These are phyloP conservation scores for Malurus elegans DNA, from an alignment of 2,113 vertebrate genomes.

Conservation along the genomic window DNA sequence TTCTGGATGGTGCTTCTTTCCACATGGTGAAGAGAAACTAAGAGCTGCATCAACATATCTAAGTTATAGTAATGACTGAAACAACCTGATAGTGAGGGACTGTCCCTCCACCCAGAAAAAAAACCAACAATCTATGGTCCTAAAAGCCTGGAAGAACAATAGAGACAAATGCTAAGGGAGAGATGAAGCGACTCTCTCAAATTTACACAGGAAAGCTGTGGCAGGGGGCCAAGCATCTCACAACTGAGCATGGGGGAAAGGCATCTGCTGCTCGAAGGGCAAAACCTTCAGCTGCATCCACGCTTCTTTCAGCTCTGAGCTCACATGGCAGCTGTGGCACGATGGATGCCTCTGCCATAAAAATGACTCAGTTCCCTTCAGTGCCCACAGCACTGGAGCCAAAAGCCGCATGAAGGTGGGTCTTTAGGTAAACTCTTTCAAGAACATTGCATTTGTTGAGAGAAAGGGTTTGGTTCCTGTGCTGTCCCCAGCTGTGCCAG, in stretches of 20 bases:
- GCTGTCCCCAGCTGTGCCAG: rapidly evolving
- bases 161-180: neutral
- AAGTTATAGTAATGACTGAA: neutral
- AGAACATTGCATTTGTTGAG: neutral
- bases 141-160: neutral
- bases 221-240: neutral
- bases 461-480: neutral
- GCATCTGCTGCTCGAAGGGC: neutral
- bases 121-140: neutral
- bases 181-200: neutral
- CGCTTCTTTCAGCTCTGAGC: neutral
- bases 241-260: neutral
- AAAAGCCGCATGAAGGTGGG: neutral
- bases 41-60: neutral
- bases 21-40: neutral
- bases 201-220: neutral
- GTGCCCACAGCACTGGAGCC: neutral
- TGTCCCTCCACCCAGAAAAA: neutral
- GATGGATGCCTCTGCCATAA: neutral
- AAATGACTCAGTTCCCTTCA: neutral
- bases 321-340: neutral
- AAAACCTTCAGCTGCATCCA: neutral
- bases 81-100: neutral
- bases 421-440: neutral
- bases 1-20: neutral